These are phyloP conservation scores for Callinectes sapidus DNA, from an alignment of 2,888 invertebrate genomes.

Conservation along the genomic window DNA sequence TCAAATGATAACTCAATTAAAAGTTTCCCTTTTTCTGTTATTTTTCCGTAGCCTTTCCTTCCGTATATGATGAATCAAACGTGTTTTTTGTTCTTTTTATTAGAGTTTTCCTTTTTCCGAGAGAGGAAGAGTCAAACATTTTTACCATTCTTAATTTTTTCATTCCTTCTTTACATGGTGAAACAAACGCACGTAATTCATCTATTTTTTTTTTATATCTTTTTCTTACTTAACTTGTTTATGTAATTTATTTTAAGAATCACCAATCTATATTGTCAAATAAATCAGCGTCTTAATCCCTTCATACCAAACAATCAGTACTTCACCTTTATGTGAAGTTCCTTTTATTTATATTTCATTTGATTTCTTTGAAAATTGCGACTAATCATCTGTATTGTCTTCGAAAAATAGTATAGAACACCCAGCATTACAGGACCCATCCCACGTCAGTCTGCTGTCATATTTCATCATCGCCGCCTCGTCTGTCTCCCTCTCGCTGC, in stretches of 20 bases:
- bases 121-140: background rate
- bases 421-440: too few relatives aligned
- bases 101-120: background rate
- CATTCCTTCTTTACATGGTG: background rate
- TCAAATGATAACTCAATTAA: background rate
- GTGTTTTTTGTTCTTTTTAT: background rate
- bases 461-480: conserved; percentile 6
- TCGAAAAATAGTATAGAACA: too few relatives aligned
- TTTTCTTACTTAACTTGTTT: background rate
- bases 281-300: too few relatives aligned
- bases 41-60: background rate
- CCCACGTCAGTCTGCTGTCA: background rate
- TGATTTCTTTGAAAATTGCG: too few relatives aligned
- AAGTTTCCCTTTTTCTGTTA: background rate
- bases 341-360: too few relatives aligned
- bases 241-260: background rate
- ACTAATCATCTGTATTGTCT: too few relatives aligned
- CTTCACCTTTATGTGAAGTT: too few relatives aligned
- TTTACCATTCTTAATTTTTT: background rate
- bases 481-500: background rate
- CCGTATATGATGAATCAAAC: background rate
- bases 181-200: background rate
- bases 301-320: too few relatives aligned
- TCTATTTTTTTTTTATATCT: background rate
- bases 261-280: too few relatives aligned